Conservation (phyloP, 2,113 vertebrate species). For the Labeo rohita region DNA sequence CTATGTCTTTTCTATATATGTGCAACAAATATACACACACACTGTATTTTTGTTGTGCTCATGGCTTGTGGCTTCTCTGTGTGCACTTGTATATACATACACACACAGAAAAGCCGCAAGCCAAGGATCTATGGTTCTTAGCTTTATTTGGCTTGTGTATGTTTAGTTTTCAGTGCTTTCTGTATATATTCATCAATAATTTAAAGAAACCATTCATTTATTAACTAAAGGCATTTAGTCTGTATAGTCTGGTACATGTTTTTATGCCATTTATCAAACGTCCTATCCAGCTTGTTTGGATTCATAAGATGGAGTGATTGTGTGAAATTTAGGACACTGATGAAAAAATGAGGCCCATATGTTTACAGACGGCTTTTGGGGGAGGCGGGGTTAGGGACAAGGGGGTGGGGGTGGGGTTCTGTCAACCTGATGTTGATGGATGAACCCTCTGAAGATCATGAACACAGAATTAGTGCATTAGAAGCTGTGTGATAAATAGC, state of each 20-base stretch:
- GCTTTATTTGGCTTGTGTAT: background rate
- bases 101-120: background rate
- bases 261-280: conserved; percentile 88
- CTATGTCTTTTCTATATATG: background rate
- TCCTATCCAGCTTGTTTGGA: conserved; percentile 89
- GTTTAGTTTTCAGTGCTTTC: background rate
- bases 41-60: background rate
- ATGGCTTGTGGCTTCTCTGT: background rate
- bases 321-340: conserved; percentile 87
- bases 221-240: conserved; percentile 20
- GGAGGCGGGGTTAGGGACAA: conserved; percentile 48
- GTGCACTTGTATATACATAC: too few species aligned
- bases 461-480: conserved; percentile 84
- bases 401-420: conserved; percentile 47
- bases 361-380: conserved; percentile 79
- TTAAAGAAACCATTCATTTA: background rate
- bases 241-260: conserved; percentile 38
- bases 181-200: background rate
- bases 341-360: conserved; percentile 88
- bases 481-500: conserved; percentile 85
- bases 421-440: conserved; percentile 94
- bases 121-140: background rate
- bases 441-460: conserved; percentile 83
- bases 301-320: conserved; percentile 87
- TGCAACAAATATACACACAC: background rate